Base-by-base conservation (phyloP, 2,797 vertebrate species). In the Sphenodon punctatus region DNA sequence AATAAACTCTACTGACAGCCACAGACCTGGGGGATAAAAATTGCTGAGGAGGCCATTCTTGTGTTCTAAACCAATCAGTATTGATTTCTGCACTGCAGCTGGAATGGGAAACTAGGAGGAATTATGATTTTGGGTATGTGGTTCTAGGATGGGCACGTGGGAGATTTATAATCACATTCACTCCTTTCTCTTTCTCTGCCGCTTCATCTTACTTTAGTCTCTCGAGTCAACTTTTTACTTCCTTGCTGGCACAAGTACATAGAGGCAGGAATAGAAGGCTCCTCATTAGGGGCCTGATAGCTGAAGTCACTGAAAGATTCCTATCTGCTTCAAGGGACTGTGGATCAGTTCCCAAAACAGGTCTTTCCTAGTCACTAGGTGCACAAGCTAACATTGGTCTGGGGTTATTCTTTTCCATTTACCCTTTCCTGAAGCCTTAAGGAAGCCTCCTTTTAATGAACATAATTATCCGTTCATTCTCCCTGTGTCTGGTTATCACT, bases 131-230 rank as follows among this genome's bases (percentile, higher is more conserved):
- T 53, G 36, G 49, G 65, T 25, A 30, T 30, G 5, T 16, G 3
- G 7, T 25, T 38, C 55, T 65, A 49, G 1, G 0, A 6, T 22
- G 27, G 2, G 0, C 32, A 41, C 9, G 16, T 0, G 0, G 4
- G 30, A 36, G 41, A 67, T 56, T 65, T 65, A 58, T 48, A n/a
- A 2, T 30, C 0, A 0, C 15, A 20, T 81, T 60, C 48, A 27
- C 45, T 19, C 76, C 23, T 67, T 16, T 17, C 20, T 20, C 22
- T 6, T 13, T 5, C 25, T 6, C 7, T 4, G 56, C 1, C 15
- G 27, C 5, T 67, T 73, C 42, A 49, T 36, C 32, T 64, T 64
- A 45, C 0, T 36, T 46, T 25, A 75, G 9, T 51, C 16, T 36
- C 1, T 1, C 2, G 16, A 27, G 23, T 15, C 7, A 14, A 17